These are phyloP conservation scores for Geodia barretti DNA, from an alignment of 37 sponge, comb jelly and placozoan genomes.

Conservation along the genomic window DNA sequence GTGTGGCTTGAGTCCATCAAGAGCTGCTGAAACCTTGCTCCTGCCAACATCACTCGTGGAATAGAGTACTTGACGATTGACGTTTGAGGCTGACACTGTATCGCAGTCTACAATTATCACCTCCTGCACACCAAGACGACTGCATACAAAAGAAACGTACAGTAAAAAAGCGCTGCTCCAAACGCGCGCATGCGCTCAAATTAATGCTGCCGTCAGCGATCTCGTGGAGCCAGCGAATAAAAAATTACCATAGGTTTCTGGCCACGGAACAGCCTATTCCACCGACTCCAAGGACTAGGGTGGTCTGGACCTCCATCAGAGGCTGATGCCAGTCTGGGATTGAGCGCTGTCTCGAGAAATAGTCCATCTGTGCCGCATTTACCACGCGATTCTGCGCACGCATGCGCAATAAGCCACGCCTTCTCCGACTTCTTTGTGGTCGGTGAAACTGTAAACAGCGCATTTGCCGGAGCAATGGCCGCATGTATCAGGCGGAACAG, in stretches of 20 bases:
- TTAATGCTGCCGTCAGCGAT: too few species aligned
- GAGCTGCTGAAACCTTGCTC: slow-evolving; percentile 52
- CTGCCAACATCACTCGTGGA: slow-evolving; percentile 31
- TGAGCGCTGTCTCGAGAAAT: slow-evolving; percentile 46
- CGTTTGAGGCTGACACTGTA: slow-evolving; percentile 47
- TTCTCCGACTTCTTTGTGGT: too few species aligned
- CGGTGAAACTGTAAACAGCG: too few species aligned
- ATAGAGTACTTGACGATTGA: slow-evolving; percentile 64
- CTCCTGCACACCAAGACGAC: slow-evolving; percentile 50
- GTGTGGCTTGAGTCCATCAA: slow-evolving; percentile 33
- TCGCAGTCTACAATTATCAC: slow-evolving; percentile 51
- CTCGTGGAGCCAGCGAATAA: too few species aligned
- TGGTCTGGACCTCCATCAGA: slow-evolving; percentile 44
- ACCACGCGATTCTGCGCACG: too few species aligned
- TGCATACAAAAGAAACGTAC: not conserved
- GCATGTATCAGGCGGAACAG: too few species aligned
- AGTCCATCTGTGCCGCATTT: too few species aligned
- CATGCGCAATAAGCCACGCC: too few species aligned
- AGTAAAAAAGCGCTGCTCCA: too few species aligned
- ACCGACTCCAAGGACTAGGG: slow-evolving; percentile 60
- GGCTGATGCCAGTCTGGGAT: slow-evolving; percentile 46
- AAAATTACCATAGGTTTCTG: slow-evolving; percentile 48
- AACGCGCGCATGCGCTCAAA: too few species aligned
- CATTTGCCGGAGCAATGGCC: too few species aligned
- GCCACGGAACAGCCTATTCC: slow-evolving; percentile 63